These are phyloP conservation scores for Lordiphosa mommai DNA, from an alignment of 1,140 invertebrate species.

Conservation along the genomic window DNA sequence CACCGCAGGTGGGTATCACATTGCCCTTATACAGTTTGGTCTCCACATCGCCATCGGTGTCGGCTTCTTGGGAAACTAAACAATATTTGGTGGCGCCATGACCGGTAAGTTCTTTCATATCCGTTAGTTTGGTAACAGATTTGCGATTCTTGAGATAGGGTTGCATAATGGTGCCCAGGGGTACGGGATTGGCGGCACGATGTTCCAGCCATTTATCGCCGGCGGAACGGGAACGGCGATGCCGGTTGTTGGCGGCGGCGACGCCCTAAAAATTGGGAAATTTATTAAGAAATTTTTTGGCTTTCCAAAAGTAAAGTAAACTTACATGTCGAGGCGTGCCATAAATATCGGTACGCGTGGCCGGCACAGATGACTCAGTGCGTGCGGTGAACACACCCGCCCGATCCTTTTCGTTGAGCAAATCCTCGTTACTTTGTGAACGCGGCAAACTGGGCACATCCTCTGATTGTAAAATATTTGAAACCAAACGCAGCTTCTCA, in stretches of 20 bases:
- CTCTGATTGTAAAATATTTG: slow-evolving; percentile 78
- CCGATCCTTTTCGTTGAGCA: slow-evolving; percentile 56
- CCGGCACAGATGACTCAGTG: slow-evolving; percentile 46
- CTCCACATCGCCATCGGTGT: slow-evolving; percentile 94
- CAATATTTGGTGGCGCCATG: slow-evolving; percentile 93
- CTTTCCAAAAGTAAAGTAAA: accelerated
- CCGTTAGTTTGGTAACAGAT: slow-evolving; percentile 89
- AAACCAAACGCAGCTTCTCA: slow-evolving; percentile 80
- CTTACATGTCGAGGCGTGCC: slow-evolving; percentile 62
- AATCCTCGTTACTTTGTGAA: slow-evolving; percentile 66
- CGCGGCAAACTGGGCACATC: slow-evolving; percentile 60
- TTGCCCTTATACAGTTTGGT: slow-evolving; percentile 97
- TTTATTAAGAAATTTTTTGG: neutral
- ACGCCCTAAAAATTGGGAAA: slow-evolving; percentile 78
- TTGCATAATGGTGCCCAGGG: slow-evolving; percentile 92
- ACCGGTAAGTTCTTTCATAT: slow-evolving; percentile 86
- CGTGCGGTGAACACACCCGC: slow-evolving; percentile 32
- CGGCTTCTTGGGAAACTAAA: slow-evolving; percentile 93
- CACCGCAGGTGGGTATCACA: slow-evolving; percentile 93
- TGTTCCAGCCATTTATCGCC: slow-evolving; percentile 95
- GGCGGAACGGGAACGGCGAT: slow-evolving; percentile 89
- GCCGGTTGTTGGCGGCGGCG: slow-evolving; percentile 86
- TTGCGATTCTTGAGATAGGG: slow-evolving; percentile 90
- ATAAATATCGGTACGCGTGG: slow-evolving; percentile 61
- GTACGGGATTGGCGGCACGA: slow-evolving; percentile 86